phyloP scores from a whole-genome alignment of 2,888 invertebrate genomes.

The Bedellia somnulentella region DNA sequence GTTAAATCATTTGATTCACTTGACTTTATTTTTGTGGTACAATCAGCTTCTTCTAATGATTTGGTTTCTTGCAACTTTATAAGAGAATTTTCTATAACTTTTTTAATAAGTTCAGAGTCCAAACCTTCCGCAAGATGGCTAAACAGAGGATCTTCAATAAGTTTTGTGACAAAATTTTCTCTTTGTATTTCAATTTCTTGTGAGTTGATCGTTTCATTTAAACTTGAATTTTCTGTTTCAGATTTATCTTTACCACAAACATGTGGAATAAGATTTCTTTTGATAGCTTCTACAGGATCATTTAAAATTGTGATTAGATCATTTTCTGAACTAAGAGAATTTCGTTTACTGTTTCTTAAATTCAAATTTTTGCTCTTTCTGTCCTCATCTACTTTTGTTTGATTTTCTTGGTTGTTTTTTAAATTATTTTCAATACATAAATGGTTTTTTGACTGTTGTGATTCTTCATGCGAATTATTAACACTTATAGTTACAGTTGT shows the following conservation, averaged over 20 bases:
- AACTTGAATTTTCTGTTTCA: conserved; percentile 9
- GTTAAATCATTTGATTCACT: conserved; percentile 13
- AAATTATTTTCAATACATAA: too few species aligned
- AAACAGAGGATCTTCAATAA: conserved; percentile 66
- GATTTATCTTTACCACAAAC: conserved; percentile 68
- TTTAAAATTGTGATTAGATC: conserved; percentile 62
- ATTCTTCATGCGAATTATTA: conserved; percentile 50
- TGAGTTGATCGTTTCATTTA: too few species aligned
- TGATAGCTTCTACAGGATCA: conserved; percentile 77
- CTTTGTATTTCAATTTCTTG: conserved; percentile 22
- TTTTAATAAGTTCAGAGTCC: conserved; percentile 64
- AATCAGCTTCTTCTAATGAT: conserved; percentile 42
- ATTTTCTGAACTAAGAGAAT: conserved; percentile 10
- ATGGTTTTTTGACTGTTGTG: conserved; percentile 26
- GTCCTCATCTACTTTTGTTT: conserved; percentile 31
- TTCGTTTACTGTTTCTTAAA: neutral
- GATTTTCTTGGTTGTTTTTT: neutral
- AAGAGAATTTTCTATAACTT: conserved; percentile 68
- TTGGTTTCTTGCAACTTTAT: conserved; percentile 60
- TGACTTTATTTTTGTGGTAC: too few species aligned
- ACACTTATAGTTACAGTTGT: conserved; percentile 66
- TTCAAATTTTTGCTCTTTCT: conserved; percentile 18
- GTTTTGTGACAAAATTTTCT: conserved; percentile 57
- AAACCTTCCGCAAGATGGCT: conserved; percentile 65
- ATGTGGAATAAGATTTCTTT: conserved; percentile 73